Evolutionary conservation across 1,140 invertebrate genomes (phyloP).

Genomic region (Paralvinella palmiformis): DNA sequence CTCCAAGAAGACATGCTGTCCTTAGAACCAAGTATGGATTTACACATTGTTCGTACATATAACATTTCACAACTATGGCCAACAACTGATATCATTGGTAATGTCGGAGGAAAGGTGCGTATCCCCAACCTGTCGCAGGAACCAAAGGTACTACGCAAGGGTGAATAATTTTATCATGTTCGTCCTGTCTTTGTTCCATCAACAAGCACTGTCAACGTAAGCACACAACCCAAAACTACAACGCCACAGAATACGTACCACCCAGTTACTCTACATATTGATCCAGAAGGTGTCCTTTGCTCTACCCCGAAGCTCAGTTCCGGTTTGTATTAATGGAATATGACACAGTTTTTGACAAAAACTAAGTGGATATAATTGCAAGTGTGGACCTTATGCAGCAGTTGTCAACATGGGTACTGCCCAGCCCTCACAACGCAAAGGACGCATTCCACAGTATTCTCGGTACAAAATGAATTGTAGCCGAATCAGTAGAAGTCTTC

Average conservation of each 20-base stretch:
- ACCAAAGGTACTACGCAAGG: slow-evolving; percentile 1
- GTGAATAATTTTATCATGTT: slow-evolving; percentile 26
- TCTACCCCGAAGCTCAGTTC: slow-evolving; percentile 14
- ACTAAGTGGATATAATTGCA: slow-evolving; percentile 24
- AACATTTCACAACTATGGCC: background rate
- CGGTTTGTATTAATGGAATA: slow-evolving; percentile 8
- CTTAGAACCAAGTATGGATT: too few relatives aligned
- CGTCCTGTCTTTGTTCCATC: background rate
- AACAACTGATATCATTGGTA: background rate
- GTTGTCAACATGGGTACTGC: slow-evolving; percentile 27
- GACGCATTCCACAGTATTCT: slow-evolving; percentile 25
- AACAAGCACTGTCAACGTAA: background rate
- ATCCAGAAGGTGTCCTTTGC: slow-evolving; percentile 23
- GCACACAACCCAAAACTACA: background rate
- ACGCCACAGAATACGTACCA: background rate
- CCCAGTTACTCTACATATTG: slow-evolving; percentile 11
- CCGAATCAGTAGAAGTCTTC: slow-evolving; percentile 18
- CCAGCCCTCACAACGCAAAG: slow-evolving; percentile 25
- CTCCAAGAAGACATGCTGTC: too few relatives aligned
- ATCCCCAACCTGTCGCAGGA: slow-evolving; percentile 5
- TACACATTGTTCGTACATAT: background rate
- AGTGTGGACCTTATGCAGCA: slow-evolving; percentile 21
- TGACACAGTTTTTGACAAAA: slow-evolving; percentile 19
- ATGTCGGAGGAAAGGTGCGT: background rate
- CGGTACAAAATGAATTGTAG: slow-evolving; percentile 22